Conservation (phyloP, 2,797 vertebrate genomes). For the Phoeniculus purpureus region DNA sequence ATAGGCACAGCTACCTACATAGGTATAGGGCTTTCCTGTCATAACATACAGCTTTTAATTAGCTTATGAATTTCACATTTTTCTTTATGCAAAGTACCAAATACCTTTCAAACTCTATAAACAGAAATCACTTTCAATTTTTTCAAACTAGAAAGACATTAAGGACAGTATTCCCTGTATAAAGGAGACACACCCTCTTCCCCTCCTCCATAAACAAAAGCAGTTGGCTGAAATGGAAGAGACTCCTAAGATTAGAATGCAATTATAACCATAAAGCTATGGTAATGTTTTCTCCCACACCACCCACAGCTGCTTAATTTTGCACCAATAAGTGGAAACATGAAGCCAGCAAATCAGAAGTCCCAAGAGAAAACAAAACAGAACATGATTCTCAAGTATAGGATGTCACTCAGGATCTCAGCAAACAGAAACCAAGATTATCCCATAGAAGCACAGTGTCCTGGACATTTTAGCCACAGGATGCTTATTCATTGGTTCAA, state of each 20-base stretch:
- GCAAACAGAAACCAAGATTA: neutral
- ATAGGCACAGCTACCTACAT: neutral
- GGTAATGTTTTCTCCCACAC: neutral
- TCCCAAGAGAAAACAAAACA: neutral
- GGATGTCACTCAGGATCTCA: neutral
- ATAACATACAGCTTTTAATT: neutral
- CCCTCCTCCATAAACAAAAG: fast-evolving
- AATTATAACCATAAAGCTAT: neutral
- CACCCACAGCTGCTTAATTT: neutral
- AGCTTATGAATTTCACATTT: neutral
- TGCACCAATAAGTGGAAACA: neutral
- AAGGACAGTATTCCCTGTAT: neutral
- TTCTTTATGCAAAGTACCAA: neutral
- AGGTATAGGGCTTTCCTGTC: neutral
- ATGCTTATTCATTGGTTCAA: neutral
- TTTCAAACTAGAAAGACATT: neutral
- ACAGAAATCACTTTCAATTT: neutral
- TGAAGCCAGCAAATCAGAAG: neutral
- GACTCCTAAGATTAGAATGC: neutral
- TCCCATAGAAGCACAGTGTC: neutral
- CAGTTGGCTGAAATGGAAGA: neutral
- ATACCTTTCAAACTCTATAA: neutral
- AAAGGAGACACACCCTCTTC: neutral
- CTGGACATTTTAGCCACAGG: neutral
- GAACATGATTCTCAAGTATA: neutral